A percentile compares a stretch with the other conserved stretches of the same genome.
Conservation (phyloP, 2,888 invertebrate species). For the Acleris sparsana region DNA sequence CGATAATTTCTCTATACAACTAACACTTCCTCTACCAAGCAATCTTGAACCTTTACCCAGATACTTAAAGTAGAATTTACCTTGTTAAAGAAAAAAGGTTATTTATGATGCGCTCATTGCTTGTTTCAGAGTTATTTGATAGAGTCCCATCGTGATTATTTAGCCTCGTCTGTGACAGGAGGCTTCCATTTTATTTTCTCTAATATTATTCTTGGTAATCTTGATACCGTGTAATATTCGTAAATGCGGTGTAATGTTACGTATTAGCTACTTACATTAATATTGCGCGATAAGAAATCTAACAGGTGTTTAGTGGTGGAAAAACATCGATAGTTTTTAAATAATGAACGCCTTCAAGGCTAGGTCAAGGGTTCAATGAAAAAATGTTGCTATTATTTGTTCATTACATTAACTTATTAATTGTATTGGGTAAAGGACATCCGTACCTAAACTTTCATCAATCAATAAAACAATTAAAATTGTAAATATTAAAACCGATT, state of each 20-base stretch:
- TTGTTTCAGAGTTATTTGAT: constrained; percentile 82
- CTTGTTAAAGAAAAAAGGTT: constrained; percentile 53
- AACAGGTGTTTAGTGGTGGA: constrained; percentile 29
- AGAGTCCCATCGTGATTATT: constrained; percentile 81
- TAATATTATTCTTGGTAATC: constrained; percentile 56
- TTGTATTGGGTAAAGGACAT: no score
- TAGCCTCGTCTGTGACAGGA: constrained; percentile 73
- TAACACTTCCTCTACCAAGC: constrained; percentile 55
- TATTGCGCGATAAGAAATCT: constrained; percentile 24
- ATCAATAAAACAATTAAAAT: no score
- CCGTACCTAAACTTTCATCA: no score
- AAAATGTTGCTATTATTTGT: not conserved
- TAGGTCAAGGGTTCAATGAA: constrained; percentile 4
- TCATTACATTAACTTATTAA: no score
- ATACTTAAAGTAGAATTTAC: constrained; percentile 47
- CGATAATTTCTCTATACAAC: constrained; percentile 76
- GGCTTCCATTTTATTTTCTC: constrained; percentile 69
- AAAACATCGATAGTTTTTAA: constrained; percentile 5
- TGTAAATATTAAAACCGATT: no score
- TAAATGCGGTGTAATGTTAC: constrained; percentile 33
- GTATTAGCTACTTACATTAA: constrained; percentile 36
- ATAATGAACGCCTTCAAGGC: not conserved
- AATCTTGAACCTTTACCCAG: constrained; percentile 45
- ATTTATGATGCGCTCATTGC: constrained; percentile 76
- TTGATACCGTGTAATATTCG: constrained; percentile 47